Percentiles rank a stretch among this genome's conserved stretches.
phyloP scores from a whole-genome alignment of 2,113 vertebrate species.

The Isurus oxyrinchus region DNA sequence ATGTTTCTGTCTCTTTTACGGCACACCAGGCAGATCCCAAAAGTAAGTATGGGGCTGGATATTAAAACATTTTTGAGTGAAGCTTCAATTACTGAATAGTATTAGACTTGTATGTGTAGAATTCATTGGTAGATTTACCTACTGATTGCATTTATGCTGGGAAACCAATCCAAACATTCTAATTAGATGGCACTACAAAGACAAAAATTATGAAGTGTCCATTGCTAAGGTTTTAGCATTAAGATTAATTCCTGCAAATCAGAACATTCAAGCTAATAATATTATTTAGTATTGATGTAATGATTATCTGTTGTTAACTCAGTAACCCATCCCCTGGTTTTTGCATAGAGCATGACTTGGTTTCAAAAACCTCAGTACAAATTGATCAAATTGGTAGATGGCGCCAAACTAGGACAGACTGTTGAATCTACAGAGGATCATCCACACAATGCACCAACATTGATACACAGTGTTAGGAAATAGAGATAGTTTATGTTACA shows the following conservation, averaged over 20 bases:
- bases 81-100: neutral
- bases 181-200: neutral
- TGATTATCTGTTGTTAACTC: neutral
- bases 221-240: neutral
- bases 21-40: neutral
- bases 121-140: neutral
- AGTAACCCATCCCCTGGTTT: neutral
- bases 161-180: neutral
- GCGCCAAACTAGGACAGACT: neutral
- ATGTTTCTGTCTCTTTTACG: neutral
- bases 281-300: neutral
- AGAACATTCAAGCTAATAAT: neutral
- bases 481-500: no score
- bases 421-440: neutral
- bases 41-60: neutral
- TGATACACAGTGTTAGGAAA: no score
- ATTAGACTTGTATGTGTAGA: neutral
- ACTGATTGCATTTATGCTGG: neutral
- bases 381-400: neutral
- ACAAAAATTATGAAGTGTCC: neutral
- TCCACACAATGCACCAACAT: no score
- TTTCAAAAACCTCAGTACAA: neutral
- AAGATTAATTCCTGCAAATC: neutral
- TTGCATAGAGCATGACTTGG: neutral
- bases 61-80: neutral